Conservation (phyloP, 2,888 invertebrate genomes). For the Orthosia incerta region DNA sequence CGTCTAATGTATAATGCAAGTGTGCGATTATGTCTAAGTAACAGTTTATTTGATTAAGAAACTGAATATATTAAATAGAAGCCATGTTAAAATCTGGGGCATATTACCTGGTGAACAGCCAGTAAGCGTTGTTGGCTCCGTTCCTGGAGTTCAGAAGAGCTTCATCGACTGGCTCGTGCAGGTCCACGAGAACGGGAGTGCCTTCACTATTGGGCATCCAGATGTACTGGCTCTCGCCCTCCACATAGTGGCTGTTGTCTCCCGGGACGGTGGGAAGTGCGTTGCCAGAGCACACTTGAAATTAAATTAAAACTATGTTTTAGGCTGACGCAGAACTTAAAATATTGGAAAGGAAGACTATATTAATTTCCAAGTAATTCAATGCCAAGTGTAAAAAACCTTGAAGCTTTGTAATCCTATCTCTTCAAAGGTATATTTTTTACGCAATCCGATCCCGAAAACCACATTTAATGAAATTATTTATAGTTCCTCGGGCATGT, state of each 20-base stretch:
- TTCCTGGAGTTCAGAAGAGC: slow-evolving; percentile 64
- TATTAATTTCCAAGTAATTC: not conserved
- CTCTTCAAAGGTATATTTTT: not conserved
- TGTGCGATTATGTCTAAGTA: too few species aligned
- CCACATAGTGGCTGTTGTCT: slow-evolving; percentile 80
- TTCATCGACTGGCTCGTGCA: slow-evolving; percentile 70
- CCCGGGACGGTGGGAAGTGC: slow-evolving; percentile 72
- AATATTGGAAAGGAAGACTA: not conserved
- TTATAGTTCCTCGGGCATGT: not conserved
- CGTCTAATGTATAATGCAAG: too few species aligned
- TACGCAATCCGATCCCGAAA: not conserved
- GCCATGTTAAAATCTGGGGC: not conserved
- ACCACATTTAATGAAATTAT: not conserved
- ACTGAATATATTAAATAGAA: not conserved
- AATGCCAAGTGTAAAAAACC: not conserved
- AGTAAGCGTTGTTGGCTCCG: slow-evolving; percentile 78
- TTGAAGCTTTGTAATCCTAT: too few species aligned
- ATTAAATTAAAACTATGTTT: slow-evolving; percentile 24
- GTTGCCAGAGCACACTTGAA: slow-evolving; percentile 70
- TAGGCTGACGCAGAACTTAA: not conserved
- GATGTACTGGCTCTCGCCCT: slow-evolving; percentile 78
- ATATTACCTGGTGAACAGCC: slow-evolving; percentile 71
- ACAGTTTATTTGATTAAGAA: not conserved
- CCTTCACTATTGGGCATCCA: slow-evolving; percentile 81
- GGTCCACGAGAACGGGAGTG: slow-evolving; percentile 76